A percentile compares a stretch with the other conserved stretches of the same genome.
Evolutionary conservation across 2,888 invertebrate genomes (phyloP).

Genomic region (Eristalis pertinax): DNA sequence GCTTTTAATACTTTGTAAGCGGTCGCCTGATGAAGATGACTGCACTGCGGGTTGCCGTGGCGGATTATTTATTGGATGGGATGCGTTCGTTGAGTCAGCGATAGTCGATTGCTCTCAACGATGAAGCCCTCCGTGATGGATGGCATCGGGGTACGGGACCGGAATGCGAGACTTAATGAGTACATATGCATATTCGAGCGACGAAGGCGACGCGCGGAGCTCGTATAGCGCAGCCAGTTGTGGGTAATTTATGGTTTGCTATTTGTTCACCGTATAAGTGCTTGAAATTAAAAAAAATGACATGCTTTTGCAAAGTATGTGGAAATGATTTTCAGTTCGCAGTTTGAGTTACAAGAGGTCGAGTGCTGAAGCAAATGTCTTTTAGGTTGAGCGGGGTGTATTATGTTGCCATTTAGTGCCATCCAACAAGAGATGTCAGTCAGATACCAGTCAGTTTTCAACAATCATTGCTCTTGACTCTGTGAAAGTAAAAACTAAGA

Average conservation of each 20-base stretch:
- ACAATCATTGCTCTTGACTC: no score
- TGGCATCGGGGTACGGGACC: not conserved
- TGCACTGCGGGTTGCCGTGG: conserved; percentile 26
- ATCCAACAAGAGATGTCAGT: no score
- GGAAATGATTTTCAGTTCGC: not conserved
- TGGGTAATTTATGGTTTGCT: not conserved
- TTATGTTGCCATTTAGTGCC: no score
- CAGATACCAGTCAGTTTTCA: no score
- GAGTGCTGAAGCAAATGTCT: not conserved
- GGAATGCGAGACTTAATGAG: conserved; percentile 15
- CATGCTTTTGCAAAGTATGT: not conserved
- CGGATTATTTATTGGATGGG: conserved; percentile 47
- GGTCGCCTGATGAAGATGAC: conserved; percentile 30
- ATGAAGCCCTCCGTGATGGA: conserved; percentile 42
- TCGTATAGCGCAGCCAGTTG: not conserved
- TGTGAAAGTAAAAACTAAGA: no score
- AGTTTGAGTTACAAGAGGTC: not conserved
- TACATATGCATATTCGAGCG: not conserved
- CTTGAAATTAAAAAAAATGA: not conserved
- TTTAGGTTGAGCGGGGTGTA: no score
- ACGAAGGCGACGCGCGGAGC: not conserved
- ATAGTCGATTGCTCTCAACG: conserved; percentile 38
- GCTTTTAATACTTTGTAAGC: conserved; percentile 66
- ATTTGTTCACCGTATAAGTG: not conserved
- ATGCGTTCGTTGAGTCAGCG: conserved; percentile 34